phyloP scores from a whole-genome alignment of 1,140 invertebrate genomes.

The Drosophila novamexicana region DNA sequence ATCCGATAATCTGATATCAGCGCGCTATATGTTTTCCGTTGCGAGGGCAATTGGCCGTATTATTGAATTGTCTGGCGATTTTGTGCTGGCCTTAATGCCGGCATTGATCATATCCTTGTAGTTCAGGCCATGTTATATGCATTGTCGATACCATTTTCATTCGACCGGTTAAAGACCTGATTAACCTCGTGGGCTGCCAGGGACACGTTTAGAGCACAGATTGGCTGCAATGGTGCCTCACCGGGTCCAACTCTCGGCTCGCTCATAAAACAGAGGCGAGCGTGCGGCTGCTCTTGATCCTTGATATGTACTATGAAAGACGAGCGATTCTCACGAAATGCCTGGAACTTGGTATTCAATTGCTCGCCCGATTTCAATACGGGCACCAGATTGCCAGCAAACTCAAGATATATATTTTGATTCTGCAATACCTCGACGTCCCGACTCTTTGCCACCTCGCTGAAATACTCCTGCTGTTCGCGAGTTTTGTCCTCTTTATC shows the following conservation, averaged over 20 bases:
- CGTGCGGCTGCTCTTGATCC: slow-evolving; percentile 91
- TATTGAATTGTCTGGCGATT: background rate
- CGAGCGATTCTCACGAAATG: slow-evolving; percentile 98
- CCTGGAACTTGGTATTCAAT: slow-evolving; percentile 95
- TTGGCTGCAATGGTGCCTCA: slow-evolving; percentile 95
- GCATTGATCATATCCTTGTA: slow-evolving; percentile 60
- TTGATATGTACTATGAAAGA: slow-evolving; percentile 97
- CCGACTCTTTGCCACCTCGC: slow-evolving; percentile 97
- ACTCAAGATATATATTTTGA: slow-evolving; percentile 97
- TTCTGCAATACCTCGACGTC: slow-evolving; percentile 99
- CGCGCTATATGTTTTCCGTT: slow-evolving; percentile 60
- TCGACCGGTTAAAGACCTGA: background rate
- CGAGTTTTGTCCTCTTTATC: slow-evolving; percentile 99
- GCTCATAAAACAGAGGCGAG: slow-evolving; percentile 97
- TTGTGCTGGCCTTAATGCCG: slow-evolving; percentile 32
- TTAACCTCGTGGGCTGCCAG: slow-evolving; percentile 86
- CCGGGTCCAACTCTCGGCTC: slow-evolving; percentile 95
- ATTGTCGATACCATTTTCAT: background rate
- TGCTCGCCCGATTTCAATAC: slow-evolving; percentile 99
- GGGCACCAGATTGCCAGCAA: slow-evolving; percentile 98
- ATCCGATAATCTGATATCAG: slow-evolving; percentile 91
- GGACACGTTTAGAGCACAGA: slow-evolving; percentile 98
- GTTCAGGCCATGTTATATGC: slow-evolving; percentile 22
- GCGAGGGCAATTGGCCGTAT: too few relatives aligned
- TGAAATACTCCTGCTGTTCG: slow-evolving; percentile 98